Evolutionary conservation across 2,797 vertebrate species (phyloP), one percentile per base, ranked within the genome.

Genomic region (Chelidonichthys spinosus): DNA sequence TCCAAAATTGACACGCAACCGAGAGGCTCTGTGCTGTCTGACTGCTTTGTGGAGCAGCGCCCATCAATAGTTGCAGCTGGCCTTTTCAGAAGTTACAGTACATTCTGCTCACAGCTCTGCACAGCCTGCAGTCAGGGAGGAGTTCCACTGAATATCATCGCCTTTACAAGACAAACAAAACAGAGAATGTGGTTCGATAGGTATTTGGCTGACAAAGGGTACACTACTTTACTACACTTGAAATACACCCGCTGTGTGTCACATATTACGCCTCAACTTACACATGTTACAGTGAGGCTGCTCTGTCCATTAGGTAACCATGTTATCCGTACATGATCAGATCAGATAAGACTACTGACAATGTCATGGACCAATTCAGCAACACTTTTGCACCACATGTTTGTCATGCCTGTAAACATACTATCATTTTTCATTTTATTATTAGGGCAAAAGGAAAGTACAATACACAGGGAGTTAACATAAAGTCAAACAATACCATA

Each of bases 21-120:
- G 74, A 76, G 84, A 90, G 73, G 74, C 85, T 85, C 67, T 85
- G 67, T 64, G 72, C 67, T 79, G 76, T 84, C 86, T 50, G 78
- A 6, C 76, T 72, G 82, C 83, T 89, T 81, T 89, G 74, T 84
- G 75, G 73, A 85, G 81, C 74, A 71, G 81, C 81, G 67, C 42
- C 71, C 83, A 80, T 89, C 90, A 90, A 90, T 87, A 87, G 74
- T 74, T 70, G 74, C 85, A 86, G 82, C 73, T 81, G 79, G 69
- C 60, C 75, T 86, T 89, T 90, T 78, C 49, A 89, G 47, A 82
- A 63, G 81, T 77, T 79, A 82, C 82, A 85, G 77, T 74, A 42
- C 82, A 83, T 37, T 35, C 40, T 65, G 76, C 79, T 81, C 63
- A 69, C 53, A 78, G 53, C 65, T 36, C 75, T 11, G 69, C 64